Evolutionary conservation across 1,140 invertebrate genomes (phyloP).

Genomic region (Holotrichia oblita): DNA sequence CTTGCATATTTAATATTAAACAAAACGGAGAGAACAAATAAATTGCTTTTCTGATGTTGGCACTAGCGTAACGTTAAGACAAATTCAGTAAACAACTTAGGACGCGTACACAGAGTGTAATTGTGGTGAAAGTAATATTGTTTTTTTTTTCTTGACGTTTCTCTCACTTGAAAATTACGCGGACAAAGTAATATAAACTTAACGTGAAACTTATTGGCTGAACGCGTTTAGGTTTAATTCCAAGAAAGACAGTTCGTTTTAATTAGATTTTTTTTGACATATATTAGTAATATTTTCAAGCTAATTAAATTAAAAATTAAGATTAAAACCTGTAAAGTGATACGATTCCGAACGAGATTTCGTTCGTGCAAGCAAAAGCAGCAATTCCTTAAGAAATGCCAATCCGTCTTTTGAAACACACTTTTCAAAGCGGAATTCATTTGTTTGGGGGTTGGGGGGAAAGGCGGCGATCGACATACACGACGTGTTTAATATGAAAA

Average conservation of each 20-base stretch:
- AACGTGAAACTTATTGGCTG: background rate
- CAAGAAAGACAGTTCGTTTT: background rate
- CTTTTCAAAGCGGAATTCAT: background rate
- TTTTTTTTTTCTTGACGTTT: background rate
- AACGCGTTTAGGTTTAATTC: too few species aligned
- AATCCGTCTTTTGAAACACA: background rate
- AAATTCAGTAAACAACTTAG: background rate
- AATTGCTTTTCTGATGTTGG: conserved; percentile 3
- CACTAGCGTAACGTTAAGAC: background rate
- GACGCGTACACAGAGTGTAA: background rate
- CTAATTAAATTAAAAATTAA: too few species aligned
- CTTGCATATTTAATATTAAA: background rate
- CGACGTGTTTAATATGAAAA: background rate
- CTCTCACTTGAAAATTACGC: too few species aligned
- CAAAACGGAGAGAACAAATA: background rate
- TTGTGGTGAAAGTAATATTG: background rate
- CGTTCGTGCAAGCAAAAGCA: too few species aligned
- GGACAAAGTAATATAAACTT: background rate
- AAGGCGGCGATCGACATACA: background rate
- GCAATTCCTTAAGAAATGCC: background rate
- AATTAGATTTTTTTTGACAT: too few species aligned
- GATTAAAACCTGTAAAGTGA: too few species aligned
- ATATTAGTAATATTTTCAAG: too few species aligned
- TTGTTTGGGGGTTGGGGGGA: background rate
- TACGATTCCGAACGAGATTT: too few species aligned